Conservation (phyloP, 2,797 vertebrate genomes). For the Malacoraja senta region DNA sequence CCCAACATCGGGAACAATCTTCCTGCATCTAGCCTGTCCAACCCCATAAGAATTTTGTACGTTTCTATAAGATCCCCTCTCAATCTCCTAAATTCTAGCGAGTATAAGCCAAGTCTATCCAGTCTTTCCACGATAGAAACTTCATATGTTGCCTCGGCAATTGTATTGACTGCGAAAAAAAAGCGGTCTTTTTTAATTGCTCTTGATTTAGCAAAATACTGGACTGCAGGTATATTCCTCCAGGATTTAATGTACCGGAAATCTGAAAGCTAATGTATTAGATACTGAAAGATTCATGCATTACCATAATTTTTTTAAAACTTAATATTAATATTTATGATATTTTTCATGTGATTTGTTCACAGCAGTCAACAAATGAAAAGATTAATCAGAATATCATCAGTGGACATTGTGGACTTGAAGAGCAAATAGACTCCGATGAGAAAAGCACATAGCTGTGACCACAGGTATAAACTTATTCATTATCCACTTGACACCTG, state of each 20-base stretch:
- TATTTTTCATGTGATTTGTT: constrained; percentile 7
- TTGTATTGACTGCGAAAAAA: constrained; percentile 15
- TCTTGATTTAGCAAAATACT: constrained; percentile 19
- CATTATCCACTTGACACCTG: constrained; percentile 33
- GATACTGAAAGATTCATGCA: constrained; percentile 36
- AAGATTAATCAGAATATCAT: constrained; percentile 36
- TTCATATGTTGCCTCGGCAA: background rate
- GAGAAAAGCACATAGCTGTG: background rate
- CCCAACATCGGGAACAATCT: no score
- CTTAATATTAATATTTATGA: constrained; percentile 37
- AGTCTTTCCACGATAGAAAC: background rate
- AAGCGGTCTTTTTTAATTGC: background rate
- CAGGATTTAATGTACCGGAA: constrained; percentile 5
- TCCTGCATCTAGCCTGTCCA: no score
- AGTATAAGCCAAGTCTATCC: no score
- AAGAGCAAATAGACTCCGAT: constrained; percentile 16
- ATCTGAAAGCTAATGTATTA: background rate
- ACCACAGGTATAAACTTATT: constrained; percentile 27
- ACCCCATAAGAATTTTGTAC: no score
- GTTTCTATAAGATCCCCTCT: no score
- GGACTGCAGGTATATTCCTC: background rate
- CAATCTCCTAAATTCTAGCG: no score
- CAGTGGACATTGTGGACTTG: background rate
- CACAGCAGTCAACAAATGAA: background rate
- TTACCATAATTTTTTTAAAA: background rate